Base-by-base conservation (phyloP, 2,888 invertebrate species). In the Eupsilia transversa region DNA sequence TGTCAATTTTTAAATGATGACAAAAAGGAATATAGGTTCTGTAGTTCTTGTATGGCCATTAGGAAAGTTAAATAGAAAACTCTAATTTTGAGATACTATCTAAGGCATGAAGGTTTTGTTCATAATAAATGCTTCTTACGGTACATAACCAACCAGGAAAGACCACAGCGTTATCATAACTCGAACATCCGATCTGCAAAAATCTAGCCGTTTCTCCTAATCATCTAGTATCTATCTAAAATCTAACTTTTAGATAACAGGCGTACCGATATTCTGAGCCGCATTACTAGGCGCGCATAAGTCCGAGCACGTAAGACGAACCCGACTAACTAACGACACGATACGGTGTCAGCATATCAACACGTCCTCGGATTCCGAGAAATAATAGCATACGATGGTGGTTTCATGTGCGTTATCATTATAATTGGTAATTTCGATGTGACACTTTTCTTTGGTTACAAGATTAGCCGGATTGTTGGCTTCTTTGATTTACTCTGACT, bases 351-450 rank as follows among this genome's bases (percentile, higher is more conserved):
- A 46, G 80, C 84, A 79, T 86, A 89, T 86, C 86, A 80, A 85
- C 89, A 89, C 86, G 87, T 89, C 82, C 87, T 88, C 86, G 30
- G 69, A 74, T 90, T 89, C 84, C 73, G 33, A 77, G 83, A 86
- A 89, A 90, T 91, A 91, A 89, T 89, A 84, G 84, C 79, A 63
- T 64, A 63, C 84, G 80, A 65, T 65, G 74, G 49, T 67, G 60
- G 59, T 83, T 83, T 76, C 71, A 77, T 68, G 80, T 70, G 80
- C 80, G 82, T 82, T 85, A 80, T 72, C 65, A 67, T 74, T 74
- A 77, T 80, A 74, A 83, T 83, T 81, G 57, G 72, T 81, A 70
- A 83, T 79, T 73, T 59, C 5, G 43, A 83, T 83, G 80, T 79
- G 52, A 78, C 68, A 79, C 72, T 69, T 68, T 68, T 46, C 38